Percentiles rank a stretch among this genome's conserved stretches.
These are phyloP conservation scores for Dinomys branickii DNA, from an alignment of 2,113 vertebrate species.

Conservation along the genomic window DNA sequence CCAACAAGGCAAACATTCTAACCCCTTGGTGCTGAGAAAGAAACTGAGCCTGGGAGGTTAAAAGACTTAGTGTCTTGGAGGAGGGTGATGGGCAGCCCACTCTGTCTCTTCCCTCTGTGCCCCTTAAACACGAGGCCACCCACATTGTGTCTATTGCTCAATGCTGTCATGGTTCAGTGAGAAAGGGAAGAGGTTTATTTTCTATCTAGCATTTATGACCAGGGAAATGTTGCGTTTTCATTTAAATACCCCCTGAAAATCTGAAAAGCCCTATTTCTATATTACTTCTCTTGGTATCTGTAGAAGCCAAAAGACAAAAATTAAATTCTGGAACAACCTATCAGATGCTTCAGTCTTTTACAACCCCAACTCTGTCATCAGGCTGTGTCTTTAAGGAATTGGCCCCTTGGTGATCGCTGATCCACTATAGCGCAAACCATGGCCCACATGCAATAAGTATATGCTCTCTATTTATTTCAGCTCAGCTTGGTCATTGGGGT, in stretches of 20 bases:
- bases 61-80: not conserved
- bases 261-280: not conserved
- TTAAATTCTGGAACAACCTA: not conserved
- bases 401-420: accelerated
- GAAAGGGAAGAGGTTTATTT: not conserved
- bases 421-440: not conserved
- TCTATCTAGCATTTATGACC: not conserved
- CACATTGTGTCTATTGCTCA: not conserved
- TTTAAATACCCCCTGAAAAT: not conserved
- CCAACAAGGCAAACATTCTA: not conserved
- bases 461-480: not conserved
- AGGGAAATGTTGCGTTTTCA: not conserved
- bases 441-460: not conserved
- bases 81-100: not conserved
- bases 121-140: too few species aligned
- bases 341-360: not conserved
- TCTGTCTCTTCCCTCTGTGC: not conserved
- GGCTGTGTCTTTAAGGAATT: not conserved
- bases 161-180: not conserved
- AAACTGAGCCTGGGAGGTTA: not conserved
- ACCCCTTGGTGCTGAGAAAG: not conserved
- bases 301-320: not conserved
- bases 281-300: not conserved
- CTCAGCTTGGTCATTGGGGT: not conserved
- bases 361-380: not conserved